Percentiles rank a stretch among this genome's conserved stretches.
Conservation (phyloP, 2,797 vertebrate species). For the Chaenodraco wilsoni region DNA sequence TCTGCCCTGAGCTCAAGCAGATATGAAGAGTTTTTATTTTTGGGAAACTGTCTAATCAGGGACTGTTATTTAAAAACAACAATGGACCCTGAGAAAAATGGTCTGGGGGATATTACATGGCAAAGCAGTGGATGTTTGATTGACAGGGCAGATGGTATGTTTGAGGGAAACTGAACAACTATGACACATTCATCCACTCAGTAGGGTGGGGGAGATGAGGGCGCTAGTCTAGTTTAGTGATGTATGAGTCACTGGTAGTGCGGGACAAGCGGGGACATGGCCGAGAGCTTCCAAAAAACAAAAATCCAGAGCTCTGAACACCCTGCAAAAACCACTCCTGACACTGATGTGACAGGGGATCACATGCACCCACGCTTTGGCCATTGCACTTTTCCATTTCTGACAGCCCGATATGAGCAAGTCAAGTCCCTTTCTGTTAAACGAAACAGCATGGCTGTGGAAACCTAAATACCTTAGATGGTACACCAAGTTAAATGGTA, state of each 20-base stretch:
- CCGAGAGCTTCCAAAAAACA: conserved; percentile 21
- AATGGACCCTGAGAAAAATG: conserved; percentile 74
- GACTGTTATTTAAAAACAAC: conserved; percentile 75
- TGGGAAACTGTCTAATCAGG: conserved; percentile 69
- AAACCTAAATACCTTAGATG: conserved; percentile 47
- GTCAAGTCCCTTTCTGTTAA: conserved; percentile 39
- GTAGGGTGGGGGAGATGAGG: conserved; percentile 13
- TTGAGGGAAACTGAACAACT: conserved; percentile 66
- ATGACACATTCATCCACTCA: conserved; percentile 59
- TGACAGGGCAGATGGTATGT: conserved; percentile 73
- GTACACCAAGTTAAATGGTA: conserved; percentile 41
- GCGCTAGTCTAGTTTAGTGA: conserved; percentile 38
- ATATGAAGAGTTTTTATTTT: conserved; percentile 66
- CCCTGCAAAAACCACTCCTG: conserved; percentile 28
- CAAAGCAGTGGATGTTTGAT: conserved; percentile 59
- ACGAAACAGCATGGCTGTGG: conserved; percentile 43
- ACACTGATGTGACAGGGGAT: conserved; percentile 53
- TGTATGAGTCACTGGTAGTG: conserved; percentile 51
- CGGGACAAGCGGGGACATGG: conserved; percentile 38
- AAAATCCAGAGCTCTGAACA: conserved; percentile 24
- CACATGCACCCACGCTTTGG: conserved; percentile 33
- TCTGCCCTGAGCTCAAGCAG: conserved; percentile 43
- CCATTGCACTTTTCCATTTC: conserved; percentile 41
- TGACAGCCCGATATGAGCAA: conserved; percentile 47
- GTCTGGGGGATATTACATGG: conserved; percentile 57